Evolutionary conservation across 2,888 invertebrate species (phyloP), one percentile per base, ranked within the genome.

Genomic region (Drosophila quasianomalipes): DNA sequence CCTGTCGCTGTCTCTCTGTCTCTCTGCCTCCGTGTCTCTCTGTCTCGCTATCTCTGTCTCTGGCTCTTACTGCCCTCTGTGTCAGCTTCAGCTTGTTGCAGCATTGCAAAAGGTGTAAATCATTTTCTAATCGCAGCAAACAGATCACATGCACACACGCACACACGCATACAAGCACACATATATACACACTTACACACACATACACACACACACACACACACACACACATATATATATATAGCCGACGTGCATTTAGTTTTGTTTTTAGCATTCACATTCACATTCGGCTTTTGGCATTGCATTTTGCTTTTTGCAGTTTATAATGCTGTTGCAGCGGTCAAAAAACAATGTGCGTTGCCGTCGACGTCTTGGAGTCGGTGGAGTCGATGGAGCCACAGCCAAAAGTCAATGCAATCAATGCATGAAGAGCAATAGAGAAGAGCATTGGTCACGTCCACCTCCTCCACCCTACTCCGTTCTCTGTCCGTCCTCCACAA

Each of bases 51-150:
- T 39, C 39, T 19, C 39, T 41, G 19, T 19, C 19, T 39, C 28
- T 39, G 28, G 19, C 57, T 39, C 57, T 39, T 30, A 30, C 30
- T n/a, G 58, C 58, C 39, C 41, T n/a, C 58, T 53, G 67, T n/a
- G 52, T 19, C 60, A 31, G 58, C 49, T 53, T 53, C 66, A 68
- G 76, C 76, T 69, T 55, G 69, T 70, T 70, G 35, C 63, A 64
- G 72, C 71, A 76, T 74, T 62, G 72, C 69, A 68, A 83, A 74
- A 88, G 85, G 83, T 83, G 83, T 88, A 88, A 83, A 83, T 85
- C 83, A 83, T 85, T 87, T 88, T 80, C 85, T 87, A 85, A 83
- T 87, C 88, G 85, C 70, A 79, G 67, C 79, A 85, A 87, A 61
- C 82, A 82, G 87, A 82, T 82, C 82, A 82, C 87, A 82, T 63